Evolutionary conservation across 2,113 vertebrate genomes (phyloP).

Genomic region (Sander vitreus): DNA sequence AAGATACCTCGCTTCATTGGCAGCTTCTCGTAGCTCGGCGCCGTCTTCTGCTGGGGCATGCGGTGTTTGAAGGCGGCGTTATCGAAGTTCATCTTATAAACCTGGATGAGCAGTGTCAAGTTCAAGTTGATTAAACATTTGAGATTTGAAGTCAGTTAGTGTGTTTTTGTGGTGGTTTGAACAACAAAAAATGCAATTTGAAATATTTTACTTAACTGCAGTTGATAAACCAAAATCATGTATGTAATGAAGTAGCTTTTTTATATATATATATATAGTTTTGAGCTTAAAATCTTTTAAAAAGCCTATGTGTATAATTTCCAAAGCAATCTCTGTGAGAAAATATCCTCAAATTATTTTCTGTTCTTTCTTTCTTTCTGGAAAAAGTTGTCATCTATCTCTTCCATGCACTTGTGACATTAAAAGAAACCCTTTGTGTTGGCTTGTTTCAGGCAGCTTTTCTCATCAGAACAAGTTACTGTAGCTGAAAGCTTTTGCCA

Average conservation of each 20-base stretch:
- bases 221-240: background rate
- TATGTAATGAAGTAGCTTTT: background rate
- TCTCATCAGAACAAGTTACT: background rate
- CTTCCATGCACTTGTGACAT: background rate
- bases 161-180: background rate
- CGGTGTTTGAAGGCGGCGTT: constrained; percentile 85
- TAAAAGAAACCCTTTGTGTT: background rate
- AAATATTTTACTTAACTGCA: background rate
- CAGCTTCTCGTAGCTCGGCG: constrained; percentile 84
- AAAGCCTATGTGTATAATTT: background rate
- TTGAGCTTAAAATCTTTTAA: background rate
- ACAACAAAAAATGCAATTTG: background rate
- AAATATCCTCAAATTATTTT: background rate
- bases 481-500: too few relatives aligned
- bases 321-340: too few relatives aligned
- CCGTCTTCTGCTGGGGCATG: constrained; percentile 84
- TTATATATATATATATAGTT: background rate
- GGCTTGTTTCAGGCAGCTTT: background rate
- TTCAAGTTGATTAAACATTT: background rate
- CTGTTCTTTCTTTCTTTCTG: background rate
- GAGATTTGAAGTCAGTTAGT: background rate
- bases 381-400: background rate
- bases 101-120: constrained; percentile 50
- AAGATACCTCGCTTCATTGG: constrained; percentile 85
- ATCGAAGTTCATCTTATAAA: constrained; percentile 87